These are phyloP conservation scores for Tor tambroides DNA, from an alignment of 2,113 vertebrate genomes.

Conservation along the genomic window DNA sequence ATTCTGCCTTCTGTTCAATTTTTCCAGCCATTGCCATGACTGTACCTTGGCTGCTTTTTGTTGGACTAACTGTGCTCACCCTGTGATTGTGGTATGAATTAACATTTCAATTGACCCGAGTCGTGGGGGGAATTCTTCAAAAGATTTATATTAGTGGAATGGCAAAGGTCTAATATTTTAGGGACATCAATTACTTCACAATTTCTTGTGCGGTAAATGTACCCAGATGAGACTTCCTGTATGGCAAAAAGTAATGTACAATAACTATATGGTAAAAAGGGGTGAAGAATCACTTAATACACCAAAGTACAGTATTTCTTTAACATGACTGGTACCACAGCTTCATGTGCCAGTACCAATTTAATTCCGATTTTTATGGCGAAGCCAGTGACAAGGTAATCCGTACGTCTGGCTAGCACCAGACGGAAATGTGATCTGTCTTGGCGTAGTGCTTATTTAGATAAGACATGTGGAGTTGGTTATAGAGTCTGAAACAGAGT, in stretches of 20 bases:
- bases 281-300: slow-evolving; percentile 32
- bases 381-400: slow-evolving; percentile 58
- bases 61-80: not conserved
- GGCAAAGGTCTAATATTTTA: slow-evolving; percentile 19
- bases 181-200: not conserved
- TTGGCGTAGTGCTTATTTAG: slow-evolving; percentile 56
- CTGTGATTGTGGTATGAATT: slow-evolving; percentile 29
- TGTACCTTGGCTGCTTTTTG: slow-evolving; percentile 21
- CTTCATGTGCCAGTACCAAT: slow-evolving; percentile 52
- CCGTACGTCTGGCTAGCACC: slow-evolving; percentile 54
- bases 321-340: slow-evolving; percentile 44
- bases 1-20: not conserved
- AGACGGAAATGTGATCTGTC: slow-evolving; percentile 51
- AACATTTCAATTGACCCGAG: slow-evolving; percentile 13
- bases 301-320: slow-evolving; percentile 35
- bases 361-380: slow-evolving; percentile 44
- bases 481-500: slow-evolving; percentile 26
- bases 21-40: slow-evolving; percentile 6
- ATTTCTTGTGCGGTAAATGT: slow-evolving; percentile 6
- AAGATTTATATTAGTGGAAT: slow-evolving; percentile 14
- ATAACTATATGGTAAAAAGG: not conserved
- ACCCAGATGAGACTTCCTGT: slow-evolving; percentile 33
- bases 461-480: slow-evolving; percentile 61
- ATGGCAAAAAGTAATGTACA: not conserved
- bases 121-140: slow-evolving; percentile 24